Evolutionary conservation across 1,140 invertebrate species (phyloP).

Genomic region (Diploscapter pachys): DNA sequence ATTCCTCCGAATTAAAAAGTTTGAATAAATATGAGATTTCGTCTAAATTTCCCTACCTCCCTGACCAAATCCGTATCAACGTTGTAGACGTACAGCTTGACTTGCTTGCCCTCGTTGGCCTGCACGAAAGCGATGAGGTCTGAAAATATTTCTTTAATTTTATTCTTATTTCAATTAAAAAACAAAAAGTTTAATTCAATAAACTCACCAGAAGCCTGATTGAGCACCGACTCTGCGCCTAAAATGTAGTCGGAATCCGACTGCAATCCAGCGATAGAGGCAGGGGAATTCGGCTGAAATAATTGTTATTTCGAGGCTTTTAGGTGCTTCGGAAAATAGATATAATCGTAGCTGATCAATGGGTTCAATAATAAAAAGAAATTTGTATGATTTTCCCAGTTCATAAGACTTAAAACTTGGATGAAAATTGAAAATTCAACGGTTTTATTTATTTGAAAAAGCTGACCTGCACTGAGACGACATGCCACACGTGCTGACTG

Average conservation of each 20-base stretch:
- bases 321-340: no score
- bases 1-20: no score
- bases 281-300: constrained; percentile 85
- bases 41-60: constrained; percentile 70
- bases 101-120: constrained; percentile 83
- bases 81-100: constrained; percentile 99
- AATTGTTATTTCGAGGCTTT: constrained; percentile 64
- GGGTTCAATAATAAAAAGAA: constrained; percentile 61
- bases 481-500: constrained; percentile 99
- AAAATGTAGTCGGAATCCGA: constrained; percentile 95
- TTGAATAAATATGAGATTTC: no score
- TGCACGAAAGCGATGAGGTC: constrained; percentile 96
- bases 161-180: no score
- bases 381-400: not conserved
- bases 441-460: no score
- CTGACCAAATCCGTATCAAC: constrained; percentile 84
- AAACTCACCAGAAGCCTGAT: constrained; percentile 73
- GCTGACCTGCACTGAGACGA: constrained; percentile 66
- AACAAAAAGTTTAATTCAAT: no score
- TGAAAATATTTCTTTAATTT: no score
- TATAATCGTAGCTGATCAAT: constrained; percentile 16
- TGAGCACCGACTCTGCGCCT: constrained; percentile 84
- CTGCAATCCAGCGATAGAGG: constrained; percentile 83
- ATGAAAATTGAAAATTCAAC: no score
- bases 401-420: not conserved